Conservation (phyloP, 2,113 vertebrate genomes). For the Scolopax mira region DNA sequence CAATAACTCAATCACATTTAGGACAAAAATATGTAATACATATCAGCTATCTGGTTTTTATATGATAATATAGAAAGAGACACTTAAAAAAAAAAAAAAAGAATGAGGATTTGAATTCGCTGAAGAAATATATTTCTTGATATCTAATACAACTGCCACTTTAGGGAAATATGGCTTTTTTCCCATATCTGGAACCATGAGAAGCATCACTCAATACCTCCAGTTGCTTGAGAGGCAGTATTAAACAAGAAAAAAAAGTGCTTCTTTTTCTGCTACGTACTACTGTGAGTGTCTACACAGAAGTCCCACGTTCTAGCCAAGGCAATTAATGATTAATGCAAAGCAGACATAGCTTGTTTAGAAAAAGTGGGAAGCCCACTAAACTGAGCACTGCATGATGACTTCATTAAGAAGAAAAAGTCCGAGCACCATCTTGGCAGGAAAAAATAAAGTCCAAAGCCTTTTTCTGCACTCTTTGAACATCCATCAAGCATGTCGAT, state of each 20-base stretch:
- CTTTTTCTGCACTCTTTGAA: background rate
- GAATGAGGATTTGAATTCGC: background rate
- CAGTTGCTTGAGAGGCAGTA: background rate
- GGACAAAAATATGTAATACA: background rate
- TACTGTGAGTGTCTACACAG: background rate
- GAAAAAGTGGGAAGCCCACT: background rate
- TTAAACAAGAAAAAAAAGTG: background rate
- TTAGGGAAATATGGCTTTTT: background rate
- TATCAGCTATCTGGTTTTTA: background rate
- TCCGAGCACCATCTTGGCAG: accelerated
- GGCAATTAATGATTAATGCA: constrained; percentile 36
- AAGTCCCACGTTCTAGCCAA: background rate
- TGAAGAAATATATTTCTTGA: background rate
- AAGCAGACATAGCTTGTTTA: background rate
- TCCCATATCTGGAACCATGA: constrained; percentile 3
- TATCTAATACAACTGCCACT: background rate
- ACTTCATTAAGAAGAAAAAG: background rate
- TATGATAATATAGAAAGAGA: background rate
- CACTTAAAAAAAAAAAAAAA: background rate
- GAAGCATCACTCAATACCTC: background rate
- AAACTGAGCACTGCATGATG: background rate
- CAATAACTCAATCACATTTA: background rate
- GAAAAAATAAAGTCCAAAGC: background rate
- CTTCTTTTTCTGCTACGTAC: background rate
- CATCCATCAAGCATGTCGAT: background rate